Conservation (phyloP, 2,888 invertebrate genomes). For the Drosophila mulleri region DNA sequence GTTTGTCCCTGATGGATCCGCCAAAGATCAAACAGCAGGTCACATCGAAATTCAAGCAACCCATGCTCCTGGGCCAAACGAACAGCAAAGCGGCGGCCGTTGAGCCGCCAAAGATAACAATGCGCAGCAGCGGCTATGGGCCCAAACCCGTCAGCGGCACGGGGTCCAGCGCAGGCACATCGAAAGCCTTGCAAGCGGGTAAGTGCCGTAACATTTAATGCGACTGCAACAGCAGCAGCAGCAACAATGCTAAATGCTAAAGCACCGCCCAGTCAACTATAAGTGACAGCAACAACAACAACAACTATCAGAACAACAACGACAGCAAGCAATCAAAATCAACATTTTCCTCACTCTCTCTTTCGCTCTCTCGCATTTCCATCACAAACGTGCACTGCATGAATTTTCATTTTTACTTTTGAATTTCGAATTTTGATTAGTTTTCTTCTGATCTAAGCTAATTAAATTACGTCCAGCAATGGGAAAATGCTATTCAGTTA, state of each 20-base stretch:
- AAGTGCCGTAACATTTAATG: conserved; percentile 53
- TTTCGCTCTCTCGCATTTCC: conserved; percentile 24
- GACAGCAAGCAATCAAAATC: conserved; percentile 47
- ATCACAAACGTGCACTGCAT: conserved; percentile 40
- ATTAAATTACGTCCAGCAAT: conserved; percentile 14
- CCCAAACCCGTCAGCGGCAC: conserved; percentile 28
- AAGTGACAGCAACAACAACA: conserved; percentile 27
- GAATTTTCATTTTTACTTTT: conserved; percentile 30
- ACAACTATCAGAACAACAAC: conserved; percentile 20
- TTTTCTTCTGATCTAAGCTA: conserved; percentile 16
- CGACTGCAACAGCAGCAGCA: conserved; percentile 42
- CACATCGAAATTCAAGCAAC: conserved; percentile 55
- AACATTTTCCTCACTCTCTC: conserved; percentile 37
- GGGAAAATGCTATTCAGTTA: too few relatives aligned
- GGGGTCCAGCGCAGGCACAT: conserved; percentile 13
- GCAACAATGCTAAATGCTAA: conserved; percentile 20
- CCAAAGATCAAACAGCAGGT: conserved; percentile 28
- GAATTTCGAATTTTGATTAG: conserved; percentile 9
- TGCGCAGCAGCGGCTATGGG: conserved; percentile 73
- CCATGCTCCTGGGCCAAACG: conserved; percentile 66
- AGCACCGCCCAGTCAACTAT: conserved; percentile 20
- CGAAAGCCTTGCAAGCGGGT: conserved; percentile 52
- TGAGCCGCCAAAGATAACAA: conserved; percentile 40
- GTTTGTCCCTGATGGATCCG: conserved; percentile 71
- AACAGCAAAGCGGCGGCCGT: conserved; percentile 30